phyloP scores from a whole-genome alignment of 2,888 invertebrate species.

The Mayetiola destructor region DNA sequence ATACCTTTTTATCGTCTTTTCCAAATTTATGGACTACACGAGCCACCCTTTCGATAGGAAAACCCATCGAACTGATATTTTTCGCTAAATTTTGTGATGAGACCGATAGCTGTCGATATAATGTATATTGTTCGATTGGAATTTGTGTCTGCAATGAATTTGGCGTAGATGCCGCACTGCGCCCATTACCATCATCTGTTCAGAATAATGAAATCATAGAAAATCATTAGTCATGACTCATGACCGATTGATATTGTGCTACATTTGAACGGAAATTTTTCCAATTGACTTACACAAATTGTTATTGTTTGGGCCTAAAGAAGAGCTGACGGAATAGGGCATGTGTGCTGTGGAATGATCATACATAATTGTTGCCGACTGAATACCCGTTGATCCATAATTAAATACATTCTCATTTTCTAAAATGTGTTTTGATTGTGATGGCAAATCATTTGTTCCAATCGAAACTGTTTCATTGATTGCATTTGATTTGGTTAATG shows the following conservation, averaged over 20 bases:
- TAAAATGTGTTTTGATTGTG: neutral
- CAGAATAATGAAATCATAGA: conserved; percentile 13
- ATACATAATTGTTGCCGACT: neutral
- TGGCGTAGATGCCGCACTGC: neutral
- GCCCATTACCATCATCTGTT: neutral
- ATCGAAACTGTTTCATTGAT: neutral
- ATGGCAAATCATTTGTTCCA: too few species aligned
- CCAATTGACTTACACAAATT: too few species aligned
- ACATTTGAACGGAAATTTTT: too few species aligned
- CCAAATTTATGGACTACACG: conserved; percentile 66
- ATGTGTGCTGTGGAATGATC: neutral
- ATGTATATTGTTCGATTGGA: neutral
- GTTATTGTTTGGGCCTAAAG: too few species aligned
- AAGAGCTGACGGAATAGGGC: too few species aligned
- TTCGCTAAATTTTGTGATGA: conserved; percentile 51
- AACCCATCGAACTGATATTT: conserved; percentile 76
- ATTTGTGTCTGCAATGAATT: neutral
- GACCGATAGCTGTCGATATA: conserved; percentile 32
- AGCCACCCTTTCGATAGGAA: conserved; percentile 64
- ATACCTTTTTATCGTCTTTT: conserved; percentile 70
- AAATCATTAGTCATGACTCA: neutral
- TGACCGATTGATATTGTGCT: conserved; percentile 28
- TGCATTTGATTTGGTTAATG: conserved; percentile 21
- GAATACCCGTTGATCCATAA: neutral
- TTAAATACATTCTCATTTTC: neutral